phyloP scores from a whole-genome alignment of 2,888 invertebrate genomes.

The Sussaba pulchella region DNA sequence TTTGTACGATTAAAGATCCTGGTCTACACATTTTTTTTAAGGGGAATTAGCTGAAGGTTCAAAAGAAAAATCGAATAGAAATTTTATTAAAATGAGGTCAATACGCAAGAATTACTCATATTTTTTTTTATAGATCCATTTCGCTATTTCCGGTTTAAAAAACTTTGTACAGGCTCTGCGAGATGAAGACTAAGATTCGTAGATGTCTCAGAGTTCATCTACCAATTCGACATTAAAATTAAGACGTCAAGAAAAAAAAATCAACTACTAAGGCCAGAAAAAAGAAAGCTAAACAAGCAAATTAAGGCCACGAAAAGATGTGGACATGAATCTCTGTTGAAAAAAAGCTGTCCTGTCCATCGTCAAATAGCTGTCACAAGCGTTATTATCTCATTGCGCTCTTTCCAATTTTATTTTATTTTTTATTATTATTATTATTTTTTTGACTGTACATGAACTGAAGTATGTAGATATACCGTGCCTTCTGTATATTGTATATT shows the following conservation, averaged over 20 bases:
- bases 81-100: neutral
- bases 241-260: neutral
- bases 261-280: neutral
- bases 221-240: neutral
- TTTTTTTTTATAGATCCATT: neutral
- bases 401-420: slow-evolving; percentile 67
- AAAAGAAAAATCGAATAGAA: neutral
- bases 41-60: neutral
- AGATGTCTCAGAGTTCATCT: neutral
- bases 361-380: slow-evolving; percentile 65
- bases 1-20: neutral
- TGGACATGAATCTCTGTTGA: neutral
- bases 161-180: neutral
- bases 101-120: neutral
- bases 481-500: slow-evolving; percentile 84
- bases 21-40: neutral
- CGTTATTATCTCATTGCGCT: slow-evolving; percentile 73
- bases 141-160: neutral
- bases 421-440: slow-evolving; percentile 76
- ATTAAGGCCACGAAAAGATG: neutral
- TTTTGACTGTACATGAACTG: slow-evolving; percentile 79
- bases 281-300: too few relatives aligned
- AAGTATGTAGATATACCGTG: slow-evolving; percentile 83
- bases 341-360: slow-evolving; percentile 13
- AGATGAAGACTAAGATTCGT: neutral